phyloP scores from a whole-genome alignment of 2,797 vertebrate genomes.

The Balearica regulorum region DNA sequence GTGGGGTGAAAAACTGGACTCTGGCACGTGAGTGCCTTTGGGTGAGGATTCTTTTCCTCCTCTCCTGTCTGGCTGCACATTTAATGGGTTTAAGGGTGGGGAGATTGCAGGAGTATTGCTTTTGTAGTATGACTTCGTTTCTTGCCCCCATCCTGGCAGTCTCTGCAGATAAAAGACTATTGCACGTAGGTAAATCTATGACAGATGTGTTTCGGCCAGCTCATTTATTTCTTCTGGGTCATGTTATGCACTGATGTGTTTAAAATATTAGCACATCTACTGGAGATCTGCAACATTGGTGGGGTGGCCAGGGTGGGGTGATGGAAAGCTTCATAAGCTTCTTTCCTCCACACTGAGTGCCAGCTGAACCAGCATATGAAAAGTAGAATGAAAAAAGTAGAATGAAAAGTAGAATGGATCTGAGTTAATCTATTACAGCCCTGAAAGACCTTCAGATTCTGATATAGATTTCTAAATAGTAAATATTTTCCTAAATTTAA shows the following conservation, averaged over 20 bases:
- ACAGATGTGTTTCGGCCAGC: background rate
- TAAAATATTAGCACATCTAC: background rate
- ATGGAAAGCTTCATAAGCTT: background rate
- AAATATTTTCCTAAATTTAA: constrained; percentile 1
- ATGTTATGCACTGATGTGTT: background rate
- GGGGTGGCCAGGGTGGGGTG: background rate
- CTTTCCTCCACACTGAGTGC: background rate
- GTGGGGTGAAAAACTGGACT: background rate
- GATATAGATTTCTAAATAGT: background rate
- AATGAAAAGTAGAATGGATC: background rate
- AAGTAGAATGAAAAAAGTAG: background rate
- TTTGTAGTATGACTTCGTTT: background rate
- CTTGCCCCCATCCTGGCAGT: background rate
- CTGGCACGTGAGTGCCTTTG: background rate
- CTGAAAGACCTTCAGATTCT: background rate
- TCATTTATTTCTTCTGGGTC: background rate
- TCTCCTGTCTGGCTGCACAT: background rate
- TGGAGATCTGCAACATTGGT: background rate
- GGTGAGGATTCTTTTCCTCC: background rate
- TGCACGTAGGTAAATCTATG: background rate
- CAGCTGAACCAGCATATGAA: background rate
- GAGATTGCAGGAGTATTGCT: background rate
- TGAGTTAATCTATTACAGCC: background rate
- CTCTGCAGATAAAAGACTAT: background rate
- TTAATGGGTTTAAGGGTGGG: background rate